phyloP scores from a whole-genome alignment of 2,113 vertebrate species.

The Eretmodus cyanostictus region DNA sequence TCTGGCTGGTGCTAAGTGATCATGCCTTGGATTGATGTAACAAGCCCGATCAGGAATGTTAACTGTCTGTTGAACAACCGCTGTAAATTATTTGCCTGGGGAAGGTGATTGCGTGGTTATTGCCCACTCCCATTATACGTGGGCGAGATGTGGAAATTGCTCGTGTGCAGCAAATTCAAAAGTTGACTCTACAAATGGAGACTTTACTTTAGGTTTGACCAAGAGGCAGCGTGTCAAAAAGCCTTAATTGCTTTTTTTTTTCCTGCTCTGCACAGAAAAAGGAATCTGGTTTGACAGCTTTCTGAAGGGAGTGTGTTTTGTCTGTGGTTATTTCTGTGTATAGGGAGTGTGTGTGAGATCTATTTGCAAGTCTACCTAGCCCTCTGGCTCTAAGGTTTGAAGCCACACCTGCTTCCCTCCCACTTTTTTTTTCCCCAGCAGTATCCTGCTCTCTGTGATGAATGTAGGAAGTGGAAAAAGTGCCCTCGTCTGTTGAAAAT shows the following conservation, averaged over 20 bases:
- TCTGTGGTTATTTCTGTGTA: conserved; percentile 38
- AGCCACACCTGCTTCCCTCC: conserved; percentile 62
- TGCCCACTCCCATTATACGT: background rate
- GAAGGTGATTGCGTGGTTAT: background rate
- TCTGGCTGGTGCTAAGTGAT: background rate
- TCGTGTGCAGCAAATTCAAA: background rate
- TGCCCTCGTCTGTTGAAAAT: background rate
- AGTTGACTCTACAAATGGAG: background rate
- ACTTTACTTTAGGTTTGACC: background rate
- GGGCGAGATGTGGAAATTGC: background rate
- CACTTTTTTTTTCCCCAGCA: background rate
- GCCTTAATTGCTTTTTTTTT: background rate
- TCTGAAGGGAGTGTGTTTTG: conserved; percentile 30
- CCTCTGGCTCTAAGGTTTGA: conserved; percentile 3
- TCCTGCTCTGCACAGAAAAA: background rate
- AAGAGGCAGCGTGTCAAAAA: conserved; percentile 41
- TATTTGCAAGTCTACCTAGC: conserved; percentile 53
- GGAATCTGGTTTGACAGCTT: conserved; percentile 73
- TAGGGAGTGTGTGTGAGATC: conserved; percentile 9
- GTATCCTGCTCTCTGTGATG: conserved; percentile 12
- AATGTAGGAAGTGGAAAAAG: conserved; percentile 36
- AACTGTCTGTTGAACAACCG: background rate
- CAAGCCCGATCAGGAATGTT: conserved; percentile 43
- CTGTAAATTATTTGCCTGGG: conserved; percentile 46
- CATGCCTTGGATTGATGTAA: conserved; percentile 26